Conservation (phyloP, 1,140 invertebrate species). For the Dysdera silvatica region DNA sequence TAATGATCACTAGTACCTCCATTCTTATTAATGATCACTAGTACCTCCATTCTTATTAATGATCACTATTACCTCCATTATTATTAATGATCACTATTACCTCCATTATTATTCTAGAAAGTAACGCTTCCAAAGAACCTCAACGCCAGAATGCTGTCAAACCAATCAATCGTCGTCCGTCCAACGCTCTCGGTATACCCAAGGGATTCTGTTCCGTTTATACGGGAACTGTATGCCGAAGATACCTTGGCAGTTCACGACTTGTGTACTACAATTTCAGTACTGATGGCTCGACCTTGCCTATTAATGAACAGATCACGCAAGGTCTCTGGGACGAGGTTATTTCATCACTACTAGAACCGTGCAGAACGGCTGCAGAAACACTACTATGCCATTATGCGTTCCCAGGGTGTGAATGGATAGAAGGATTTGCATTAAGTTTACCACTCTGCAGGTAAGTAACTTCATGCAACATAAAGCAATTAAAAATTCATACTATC, state of each 20-base stretch:
- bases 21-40: too few relatives aligned
- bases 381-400: constrained; percentile 82
- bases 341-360: constrained; percentile 64
- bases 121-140: too few relatives aligned
- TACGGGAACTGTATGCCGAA: constrained; percentile 76
- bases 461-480: not conserved
- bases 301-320: constrained; percentile 69
- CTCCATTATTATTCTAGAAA: not conserved
- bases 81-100: not conserved
- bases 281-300: constrained; percentile 53
- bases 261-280: constrained; percentile 70
- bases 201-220: constrained; percentile 74
- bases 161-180: constrained; percentile 3
- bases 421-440: constrained; percentile 41
- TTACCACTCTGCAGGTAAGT: constrained; percentile 50
- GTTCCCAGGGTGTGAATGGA: constrained; percentile 73
- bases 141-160: constrained; percentile 2
- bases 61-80: too few relatives aligned
- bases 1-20: too few relatives aligned
- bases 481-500: not conserved
- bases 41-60: too few relatives aligned
- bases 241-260: constrained; percentile 59
- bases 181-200: constrained; percentile 11
- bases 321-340: constrained; percentile 73
- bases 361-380: constrained; percentile 76